Percentiles rank a stretch among this genome's conserved stretches.
Evolutionary conservation across 2,797 vertebrate species (phyloP).

Genomic region (Chelon labrosus): DNA sequence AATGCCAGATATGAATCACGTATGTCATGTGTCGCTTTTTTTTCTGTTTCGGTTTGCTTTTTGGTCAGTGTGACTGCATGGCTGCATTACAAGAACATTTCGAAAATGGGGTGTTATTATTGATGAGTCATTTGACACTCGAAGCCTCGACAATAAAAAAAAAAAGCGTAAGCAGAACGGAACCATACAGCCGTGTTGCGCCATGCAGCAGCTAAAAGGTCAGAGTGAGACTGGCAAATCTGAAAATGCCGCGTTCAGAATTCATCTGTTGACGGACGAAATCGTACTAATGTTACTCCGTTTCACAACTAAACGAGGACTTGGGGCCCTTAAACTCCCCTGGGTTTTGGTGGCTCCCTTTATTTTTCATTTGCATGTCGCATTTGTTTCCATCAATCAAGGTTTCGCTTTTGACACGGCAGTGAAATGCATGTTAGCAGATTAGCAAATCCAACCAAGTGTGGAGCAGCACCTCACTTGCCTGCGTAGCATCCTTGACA

Average conservation of each 20-base stretch:
- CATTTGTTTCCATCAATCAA: constrained; percentile 30
- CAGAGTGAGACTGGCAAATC: constrained; percentile 8
- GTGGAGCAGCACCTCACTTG: constrained; percentile 42
- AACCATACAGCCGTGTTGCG: not conserved
- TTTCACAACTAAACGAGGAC: too few relatives aligned
- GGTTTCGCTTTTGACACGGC: constrained; percentile 20
- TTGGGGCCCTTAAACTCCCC: not conserved
- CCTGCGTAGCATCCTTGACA: constrained; percentile 38
- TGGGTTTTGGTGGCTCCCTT: not conserved
- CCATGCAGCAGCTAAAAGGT: constrained; percentile 43
- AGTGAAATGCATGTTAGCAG: constrained; percentile 24
- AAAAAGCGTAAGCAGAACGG: not conserved
- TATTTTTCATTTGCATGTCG: constrained; percentile 25
- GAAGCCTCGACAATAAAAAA: constrained; percentile 14
- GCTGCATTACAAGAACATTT: constrained; percentile 5
- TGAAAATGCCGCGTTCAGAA: constrained; percentile 12
- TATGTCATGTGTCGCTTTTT: constrained; percentile 39
- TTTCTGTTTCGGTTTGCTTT: constrained; percentile 14
- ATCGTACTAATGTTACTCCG: not conserved
- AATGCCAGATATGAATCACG: constrained; percentile 63
- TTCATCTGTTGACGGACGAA: not conserved
- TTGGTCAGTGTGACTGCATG: constrained; percentile 15
- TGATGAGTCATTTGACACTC: constrained; percentile 39
- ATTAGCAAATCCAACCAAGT: constrained; percentile 46
- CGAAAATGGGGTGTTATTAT: constrained; percentile 32